Percentiles rank a stretch among this genome's conserved stretches.
These are phyloP conservation scores for Drosophila paramelanica DNA, from an alignment of 2,888 invertebrate species.

Conservation along the genomic window DNA sequence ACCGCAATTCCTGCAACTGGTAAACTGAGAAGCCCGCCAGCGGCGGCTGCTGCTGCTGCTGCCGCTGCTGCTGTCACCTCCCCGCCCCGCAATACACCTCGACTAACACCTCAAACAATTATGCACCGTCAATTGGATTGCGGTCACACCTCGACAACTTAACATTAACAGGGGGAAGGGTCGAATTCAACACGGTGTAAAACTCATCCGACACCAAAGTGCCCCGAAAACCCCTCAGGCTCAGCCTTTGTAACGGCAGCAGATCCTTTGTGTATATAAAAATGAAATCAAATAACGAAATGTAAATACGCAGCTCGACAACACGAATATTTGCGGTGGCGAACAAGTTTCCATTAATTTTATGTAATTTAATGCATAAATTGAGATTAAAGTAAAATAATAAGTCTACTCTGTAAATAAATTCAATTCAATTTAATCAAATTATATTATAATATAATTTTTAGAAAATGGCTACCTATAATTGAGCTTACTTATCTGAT, in stretches of 20 bases:
- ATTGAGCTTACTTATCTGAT: too few species aligned
- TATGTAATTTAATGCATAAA: conserved; percentile 17
- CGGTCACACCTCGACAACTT: conserved; percentile 51
- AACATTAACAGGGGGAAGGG: conserved; percentile 1
- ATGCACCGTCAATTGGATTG: conserved; percentile 58
- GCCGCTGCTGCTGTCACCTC: background rate
- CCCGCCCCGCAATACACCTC: conserved; percentile 12
- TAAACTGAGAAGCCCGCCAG: conserved; percentile 3
- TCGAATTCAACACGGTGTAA: conserved; percentile 25
- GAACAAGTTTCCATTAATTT: conserved; percentile 12
- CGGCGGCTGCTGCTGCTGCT: background rate
- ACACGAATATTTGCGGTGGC: conserved; percentile 8
- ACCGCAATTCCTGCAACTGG: conserved; percentile 11
- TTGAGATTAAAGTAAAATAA: conserved; percentile 6
- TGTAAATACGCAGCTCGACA: conserved; percentile 30
- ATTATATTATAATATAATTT: background rate
- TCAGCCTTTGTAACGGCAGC: conserved; percentile 11
- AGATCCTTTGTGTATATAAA: conserved; percentile 21
- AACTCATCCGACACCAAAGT: conserved; percentile 26
- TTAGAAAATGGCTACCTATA: background rate
- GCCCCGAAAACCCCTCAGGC: conserved; percentile 14
- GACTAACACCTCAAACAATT: conserved; percentile 52
- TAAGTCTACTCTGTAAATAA: background rate
- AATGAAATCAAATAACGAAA: conserved; percentile 43
- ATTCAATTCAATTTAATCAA: conserved; percentile 3